Percentiles rank a stretch among this genome's conserved stretches.
Conservation (phyloP, 2,113 vertebrate genomes). For the Aegotheles bennettii region DNA sequence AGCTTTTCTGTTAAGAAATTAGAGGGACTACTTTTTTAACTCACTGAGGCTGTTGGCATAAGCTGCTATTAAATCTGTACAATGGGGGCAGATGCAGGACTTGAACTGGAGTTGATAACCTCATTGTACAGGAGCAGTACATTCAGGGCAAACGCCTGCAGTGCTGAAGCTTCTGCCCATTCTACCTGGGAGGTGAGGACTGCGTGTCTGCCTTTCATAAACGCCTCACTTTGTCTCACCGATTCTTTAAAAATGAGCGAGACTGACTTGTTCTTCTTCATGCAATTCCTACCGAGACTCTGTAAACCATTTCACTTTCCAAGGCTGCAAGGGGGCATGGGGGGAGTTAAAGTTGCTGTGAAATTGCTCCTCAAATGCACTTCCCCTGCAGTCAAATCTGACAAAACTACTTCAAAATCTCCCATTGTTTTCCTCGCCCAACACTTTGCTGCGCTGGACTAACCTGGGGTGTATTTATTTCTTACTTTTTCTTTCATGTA, state of each 20-base stretch:
- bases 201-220: rapidly evolving
- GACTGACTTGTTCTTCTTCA: background rate
- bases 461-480: background rate
- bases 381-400: background rate
- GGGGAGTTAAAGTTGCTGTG: background rate
- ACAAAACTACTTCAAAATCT: background rate
- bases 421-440: background rate
- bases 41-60: too few species aligned
- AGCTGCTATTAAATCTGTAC: background rate
- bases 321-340: background rate
- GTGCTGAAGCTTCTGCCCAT: background rate
- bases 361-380: background rate
- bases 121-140: background rate
- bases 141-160: background rate
- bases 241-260: background rate
- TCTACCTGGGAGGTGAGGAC: background rate
- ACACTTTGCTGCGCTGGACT: background rate
- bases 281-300: background rate
- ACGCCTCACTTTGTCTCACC: background rate
- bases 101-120: background rate
- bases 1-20: background rate
- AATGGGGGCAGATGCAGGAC: background rate
- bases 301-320: background rate
- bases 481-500: background rate
- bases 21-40: background rate